A percentile compares a stretch with the other conserved stretches of the same genome.
Evolutionary conservation across 2,113 vertebrate genomes (phyloP).

Genomic region (Menura novaehollandiae): DNA sequence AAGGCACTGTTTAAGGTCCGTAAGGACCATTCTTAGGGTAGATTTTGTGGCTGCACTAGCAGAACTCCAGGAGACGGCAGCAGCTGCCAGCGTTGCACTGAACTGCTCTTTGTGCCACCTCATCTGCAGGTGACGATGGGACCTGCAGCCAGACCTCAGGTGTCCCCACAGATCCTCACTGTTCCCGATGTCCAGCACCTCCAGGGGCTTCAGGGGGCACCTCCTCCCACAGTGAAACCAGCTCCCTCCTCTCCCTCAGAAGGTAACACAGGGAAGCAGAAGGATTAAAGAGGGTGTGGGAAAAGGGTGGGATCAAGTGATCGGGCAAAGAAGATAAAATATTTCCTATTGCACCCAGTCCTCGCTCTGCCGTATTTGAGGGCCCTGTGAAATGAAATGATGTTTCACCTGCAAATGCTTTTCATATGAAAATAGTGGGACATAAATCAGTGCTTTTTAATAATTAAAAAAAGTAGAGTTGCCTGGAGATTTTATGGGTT

Average conservation of each 20-base stretch:
- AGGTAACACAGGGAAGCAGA: neutral
- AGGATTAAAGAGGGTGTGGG: neutral
- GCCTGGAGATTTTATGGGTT: neutral
- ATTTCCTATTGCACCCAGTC: no score
- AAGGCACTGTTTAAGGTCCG: neutral
- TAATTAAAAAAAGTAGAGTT: neutral
- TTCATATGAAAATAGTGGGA: neutral
- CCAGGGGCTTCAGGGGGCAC: neutral
- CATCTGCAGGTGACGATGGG: rapidly evolving
- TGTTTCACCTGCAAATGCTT: neutral
- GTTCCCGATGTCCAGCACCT: neutral
- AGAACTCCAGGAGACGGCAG: neutral
- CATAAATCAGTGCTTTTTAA: neutral
- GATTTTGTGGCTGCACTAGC: neutral
- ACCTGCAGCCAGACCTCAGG: neutral
- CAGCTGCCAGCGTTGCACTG: rapidly evolving
- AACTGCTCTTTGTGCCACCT: neutral
- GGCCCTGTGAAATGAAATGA: neutral
- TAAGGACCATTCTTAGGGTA: neutral
- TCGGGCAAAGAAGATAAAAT: rapidly evolving
- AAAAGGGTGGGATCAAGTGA: neutral
- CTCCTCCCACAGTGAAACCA: neutral
- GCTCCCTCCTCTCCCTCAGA: neutral
- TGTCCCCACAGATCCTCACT: neutral
- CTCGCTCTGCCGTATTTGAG: neutral